Evolutionary conservation across 2,113 vertebrate genomes (phyloP).

Genomic region (Scolopax mira): DNA sequence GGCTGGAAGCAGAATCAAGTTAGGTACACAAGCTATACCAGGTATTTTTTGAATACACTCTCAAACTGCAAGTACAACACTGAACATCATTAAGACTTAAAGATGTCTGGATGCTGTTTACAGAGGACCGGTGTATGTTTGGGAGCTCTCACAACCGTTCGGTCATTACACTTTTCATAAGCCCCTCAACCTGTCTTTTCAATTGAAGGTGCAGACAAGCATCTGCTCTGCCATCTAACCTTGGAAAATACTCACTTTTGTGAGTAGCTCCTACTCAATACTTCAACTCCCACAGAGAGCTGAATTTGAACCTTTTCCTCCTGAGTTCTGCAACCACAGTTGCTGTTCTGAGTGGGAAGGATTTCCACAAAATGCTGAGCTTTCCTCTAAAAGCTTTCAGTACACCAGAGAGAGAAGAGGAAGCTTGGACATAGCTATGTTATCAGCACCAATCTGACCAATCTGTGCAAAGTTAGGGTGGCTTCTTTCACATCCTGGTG

Average conservation of each 20-base stretch:
- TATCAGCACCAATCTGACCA: neutral
- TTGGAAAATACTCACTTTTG: neutral
- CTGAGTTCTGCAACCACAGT: neutral
- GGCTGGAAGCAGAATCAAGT: neutral
- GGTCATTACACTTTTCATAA: neutral
- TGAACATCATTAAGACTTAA: neutral
- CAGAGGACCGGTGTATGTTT: neutral
- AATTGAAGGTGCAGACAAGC: neutral
- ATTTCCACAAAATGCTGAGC: neutral
- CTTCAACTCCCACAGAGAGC: neutral
- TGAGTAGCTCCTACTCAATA: neutral
- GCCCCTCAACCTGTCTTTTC: neutral
- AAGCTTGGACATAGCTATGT: neutral
- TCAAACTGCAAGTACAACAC: neutral
- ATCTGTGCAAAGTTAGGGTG: neutral
- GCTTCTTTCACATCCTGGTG: neutral
- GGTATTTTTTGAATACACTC: neutral
- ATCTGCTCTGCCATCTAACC: neutral
- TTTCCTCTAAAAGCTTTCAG: neutral
- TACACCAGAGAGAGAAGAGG: neutral
- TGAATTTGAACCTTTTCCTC: neutral
- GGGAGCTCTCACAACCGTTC: neutral
- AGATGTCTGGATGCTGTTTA: neutral
- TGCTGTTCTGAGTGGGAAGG: neutral
- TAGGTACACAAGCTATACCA: neutral